A percentile compares a stretch with the other conserved stretches of the same genome.
phyloP scores from a whole-genome alignment of 2,888 invertebrate species.

The Mythimna albipuncta region DNA sequence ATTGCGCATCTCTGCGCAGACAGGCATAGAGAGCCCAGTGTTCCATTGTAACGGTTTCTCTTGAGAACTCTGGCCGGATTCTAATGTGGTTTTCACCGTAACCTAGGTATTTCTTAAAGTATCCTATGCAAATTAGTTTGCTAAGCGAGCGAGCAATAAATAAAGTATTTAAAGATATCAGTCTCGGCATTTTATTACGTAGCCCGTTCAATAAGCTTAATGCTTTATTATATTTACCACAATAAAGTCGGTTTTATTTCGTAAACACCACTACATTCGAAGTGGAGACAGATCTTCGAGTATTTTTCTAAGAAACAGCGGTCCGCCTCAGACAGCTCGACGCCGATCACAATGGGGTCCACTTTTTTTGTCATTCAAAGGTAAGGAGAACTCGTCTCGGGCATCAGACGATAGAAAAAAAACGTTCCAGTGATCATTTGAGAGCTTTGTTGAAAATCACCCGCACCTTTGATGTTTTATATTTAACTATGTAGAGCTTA shows the following conservation, averaged over 20 bases:
- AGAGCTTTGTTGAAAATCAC: conserved; percentile 77
- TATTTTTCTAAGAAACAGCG: conserved; percentile 84
- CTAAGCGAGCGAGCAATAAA: background rate
- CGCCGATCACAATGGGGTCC: conserved; percentile 86
- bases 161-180: conserved; percentile 4
- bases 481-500: conserved; percentile 74
- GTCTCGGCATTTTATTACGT: background rate
- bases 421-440: conserved; percentile 79
- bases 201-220: background rate
- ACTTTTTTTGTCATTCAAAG: conserved; percentile 82
- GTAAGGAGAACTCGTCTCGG: conserved; percentile 80
- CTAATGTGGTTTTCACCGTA: conserved; percentile 48
- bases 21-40: conserved; percentile 24
- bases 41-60: conserved; percentile 54
- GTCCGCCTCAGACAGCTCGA: conserved; percentile 86
- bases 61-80: conserved; percentile 35
- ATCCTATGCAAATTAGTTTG: conserved; percentile 24
- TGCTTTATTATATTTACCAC: conserved; percentile 5
- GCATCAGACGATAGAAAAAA: conserved; percentile 81
- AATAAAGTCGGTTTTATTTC: conserved; percentile 45
- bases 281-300: conserved; percentile 64
- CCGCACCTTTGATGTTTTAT: conserved; percentile 82
- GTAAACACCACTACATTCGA: conserved; percentile 56
- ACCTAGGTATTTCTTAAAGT: conserved; percentile 38
- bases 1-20: conserved; percentile 41